Evolutionary conservation across 2,797 vertebrate species (phyloP).

Genomic region (Harpagifer antarcticus): DNA sequence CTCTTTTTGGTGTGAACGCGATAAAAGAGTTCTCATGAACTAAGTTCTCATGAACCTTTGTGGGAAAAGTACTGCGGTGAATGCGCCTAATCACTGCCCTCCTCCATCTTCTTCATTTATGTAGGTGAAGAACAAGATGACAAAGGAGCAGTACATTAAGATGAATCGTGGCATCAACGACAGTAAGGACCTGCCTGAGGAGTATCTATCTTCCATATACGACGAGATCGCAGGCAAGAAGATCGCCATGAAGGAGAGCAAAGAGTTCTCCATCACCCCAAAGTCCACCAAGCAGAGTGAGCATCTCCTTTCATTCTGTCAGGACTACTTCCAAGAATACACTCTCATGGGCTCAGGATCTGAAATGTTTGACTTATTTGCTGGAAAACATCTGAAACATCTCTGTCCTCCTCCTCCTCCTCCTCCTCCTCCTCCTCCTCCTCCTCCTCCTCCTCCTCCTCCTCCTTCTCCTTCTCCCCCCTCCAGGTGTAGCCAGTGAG

Average conservation of each 20-base stretch:
- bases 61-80: too few relatives aligned
- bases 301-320: constrained; percentile 43
- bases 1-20: too few relatives aligned
- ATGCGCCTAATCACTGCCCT: too few relatives aligned
- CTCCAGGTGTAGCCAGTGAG: constrained; percentile 90
- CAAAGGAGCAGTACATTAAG: constrained; percentile 98
- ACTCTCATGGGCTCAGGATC: too few relatives aligned
- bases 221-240: constrained; percentile 98
- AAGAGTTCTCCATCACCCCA: constrained; percentile 92
- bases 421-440: too few relatives aligned
- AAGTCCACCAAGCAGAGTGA: constrained; percentile 95
- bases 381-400: too few relatives aligned
- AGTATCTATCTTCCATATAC: constrained; percentile 95
- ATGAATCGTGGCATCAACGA: constrained; percentile 99
- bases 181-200: constrained; percentile 96
- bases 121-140: constrained; percentile 99
- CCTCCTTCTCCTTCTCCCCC: not conserved
- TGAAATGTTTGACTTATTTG: too few relatives aligned
- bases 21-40: too few relatives aligned
- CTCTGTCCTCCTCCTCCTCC: not conserved
- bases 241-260: constrained; percentile 97
- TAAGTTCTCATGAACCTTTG: too few relatives aligned
- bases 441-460: too few relatives aligned
- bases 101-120: not conserved
- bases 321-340: not conserved